Conservation (phyloP, 1,140 invertebrate species). For the Belonocnema kinseyi region DNA sequence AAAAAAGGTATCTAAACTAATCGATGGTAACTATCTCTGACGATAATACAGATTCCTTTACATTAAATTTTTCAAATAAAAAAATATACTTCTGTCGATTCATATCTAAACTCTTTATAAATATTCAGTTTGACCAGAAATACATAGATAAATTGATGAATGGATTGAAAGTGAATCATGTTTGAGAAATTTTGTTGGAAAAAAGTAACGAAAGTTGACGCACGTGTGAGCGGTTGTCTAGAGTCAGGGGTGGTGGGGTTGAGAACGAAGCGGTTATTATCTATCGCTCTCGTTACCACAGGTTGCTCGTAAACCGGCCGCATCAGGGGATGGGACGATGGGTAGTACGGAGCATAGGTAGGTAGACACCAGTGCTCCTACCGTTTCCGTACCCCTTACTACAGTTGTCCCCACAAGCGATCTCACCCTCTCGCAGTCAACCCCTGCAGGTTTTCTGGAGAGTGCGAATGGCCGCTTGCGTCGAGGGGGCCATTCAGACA, state of each 20-base stretch:
- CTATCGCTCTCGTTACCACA: constrained; percentile 77
- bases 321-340: constrained; percentile 57
- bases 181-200: neutral
- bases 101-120: no score
- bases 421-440: constrained; percentile 53
- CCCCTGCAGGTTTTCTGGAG: constrained; percentile 62
- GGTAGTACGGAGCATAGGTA: constrained; percentile 60
- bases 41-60: no score
- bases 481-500: constrained; percentile 64
- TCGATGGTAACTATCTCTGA: no score
- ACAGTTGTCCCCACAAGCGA: constrained; percentile 35
- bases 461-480: constrained; percentile 66
- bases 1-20: no score
- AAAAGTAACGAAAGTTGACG: constrained; percentile 52
- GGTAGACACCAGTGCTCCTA: constrained; percentile 60
- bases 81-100: no score
- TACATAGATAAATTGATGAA: constrained; percentile 25
- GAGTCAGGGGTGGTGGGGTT: constrained; percentile 57
- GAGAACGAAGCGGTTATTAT: constrained; percentile 75
- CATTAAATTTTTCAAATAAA: no score
- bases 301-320: constrained; percentile 76
- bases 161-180: constrained; percentile 2
- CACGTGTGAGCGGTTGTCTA: constrained; percentile 51
- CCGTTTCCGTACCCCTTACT: constrained; percentile 51
- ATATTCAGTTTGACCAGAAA: constrained; percentile 39